phyloP scores from a whole-genome alignment of 2,113 vertebrate species.

The Ctenomys sociabilis region DNA sequence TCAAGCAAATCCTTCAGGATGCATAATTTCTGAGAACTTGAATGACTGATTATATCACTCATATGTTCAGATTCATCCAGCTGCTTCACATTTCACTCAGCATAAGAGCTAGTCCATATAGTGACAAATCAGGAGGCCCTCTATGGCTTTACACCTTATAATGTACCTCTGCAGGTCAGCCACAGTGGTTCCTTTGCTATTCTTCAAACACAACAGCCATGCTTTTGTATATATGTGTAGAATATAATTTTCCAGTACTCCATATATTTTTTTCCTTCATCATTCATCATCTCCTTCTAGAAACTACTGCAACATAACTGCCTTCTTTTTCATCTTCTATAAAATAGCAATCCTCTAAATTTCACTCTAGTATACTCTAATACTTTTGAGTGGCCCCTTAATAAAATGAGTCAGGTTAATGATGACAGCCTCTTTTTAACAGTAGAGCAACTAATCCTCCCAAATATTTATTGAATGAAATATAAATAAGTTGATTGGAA shows the following conservation, averaged over 20 bases:
- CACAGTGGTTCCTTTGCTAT: neutral
- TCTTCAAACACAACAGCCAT: neutral
- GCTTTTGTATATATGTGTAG: neutral
- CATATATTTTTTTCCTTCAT: neutral
- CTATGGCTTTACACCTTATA: neutral
- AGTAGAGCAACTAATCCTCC: neutral
- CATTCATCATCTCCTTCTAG: neutral
- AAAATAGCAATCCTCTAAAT: neutral
- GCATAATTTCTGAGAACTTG: neutral
- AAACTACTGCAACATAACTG: neutral
- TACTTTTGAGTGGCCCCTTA: neutral
- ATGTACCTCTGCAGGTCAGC: neutral
- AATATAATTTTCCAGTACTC: neutral
- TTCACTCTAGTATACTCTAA: neutral
- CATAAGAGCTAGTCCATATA: neutral
- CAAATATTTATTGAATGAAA: neutral
- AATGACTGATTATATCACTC: neutral
- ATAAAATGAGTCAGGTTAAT: neutral
- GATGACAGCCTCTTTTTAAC: neutral
- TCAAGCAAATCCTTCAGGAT: conserved; percentile 21
- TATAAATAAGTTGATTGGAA: neutral
- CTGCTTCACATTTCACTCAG: neutral
- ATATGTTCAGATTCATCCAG: neutral
- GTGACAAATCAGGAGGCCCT: neutral
- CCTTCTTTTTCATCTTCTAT: neutral